phyloP scores from a whole-genome alignment of 2,888 invertebrate genomes.

The Apoda limacodes region DNA sequence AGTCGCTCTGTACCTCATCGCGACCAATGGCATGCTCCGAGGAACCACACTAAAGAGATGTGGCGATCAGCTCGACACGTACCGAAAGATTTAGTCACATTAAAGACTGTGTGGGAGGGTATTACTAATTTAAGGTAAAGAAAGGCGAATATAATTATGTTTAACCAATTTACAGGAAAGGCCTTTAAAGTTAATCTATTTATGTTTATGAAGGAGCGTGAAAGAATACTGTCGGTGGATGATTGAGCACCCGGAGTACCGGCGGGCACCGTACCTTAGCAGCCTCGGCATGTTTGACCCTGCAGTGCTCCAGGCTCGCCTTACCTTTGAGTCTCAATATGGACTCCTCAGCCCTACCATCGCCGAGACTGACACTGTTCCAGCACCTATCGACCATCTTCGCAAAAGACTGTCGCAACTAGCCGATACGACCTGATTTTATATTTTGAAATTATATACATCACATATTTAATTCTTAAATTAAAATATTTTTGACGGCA shows the following conservation, averaged over 20 bases:
- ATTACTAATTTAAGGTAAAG: constrained; percentile 70
- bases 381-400: constrained; percentile 41
- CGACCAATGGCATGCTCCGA: constrained; percentile 58
- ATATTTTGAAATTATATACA: too few species aligned
- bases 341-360: constrained; percentile 19
- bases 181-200: constrained; percentile 1
- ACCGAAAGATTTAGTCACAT: constrained; percentile 68
- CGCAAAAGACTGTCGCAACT: constrained; percentile 41
- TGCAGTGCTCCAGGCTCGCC: constrained; percentile 42
- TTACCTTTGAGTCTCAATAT: constrained; percentile 37
- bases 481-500: too few species aligned
- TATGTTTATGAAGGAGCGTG: constrained; percentile 59
- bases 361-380: constrained; percentile 24
- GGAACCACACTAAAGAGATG: constrained; percentile 55
- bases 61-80: constrained; percentile 71
- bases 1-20: constrained; percentile 51
- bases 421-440: constrained; percentile 26
- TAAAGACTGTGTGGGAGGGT: constrained; percentile 74
- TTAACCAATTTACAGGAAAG: neutral
- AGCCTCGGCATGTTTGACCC: constrained; percentile 65
- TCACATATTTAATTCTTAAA: too few species aligned
- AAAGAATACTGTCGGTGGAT: constrained; percentile 70
- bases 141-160: constrained; percentile 2
- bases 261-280: constrained; percentile 62
- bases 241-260: constrained; percentile 63